Base-by-base conservation (phyloP, 2,113 vertebrate species). In the Emberiza fucata region DNA sequence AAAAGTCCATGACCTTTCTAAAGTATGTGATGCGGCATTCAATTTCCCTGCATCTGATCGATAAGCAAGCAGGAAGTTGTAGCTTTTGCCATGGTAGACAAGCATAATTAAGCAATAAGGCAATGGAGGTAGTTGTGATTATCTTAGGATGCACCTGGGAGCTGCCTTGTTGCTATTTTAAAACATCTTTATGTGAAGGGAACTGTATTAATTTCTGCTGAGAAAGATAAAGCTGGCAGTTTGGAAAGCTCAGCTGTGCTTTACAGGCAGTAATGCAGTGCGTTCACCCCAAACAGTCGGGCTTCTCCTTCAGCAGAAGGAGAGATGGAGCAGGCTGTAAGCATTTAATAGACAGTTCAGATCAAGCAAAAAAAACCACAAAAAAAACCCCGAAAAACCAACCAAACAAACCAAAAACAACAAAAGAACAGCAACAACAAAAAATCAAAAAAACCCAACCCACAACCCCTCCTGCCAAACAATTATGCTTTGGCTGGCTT, bases 71-170 rank as follows among this genome's bases (percentile, higher is more conserved):
- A 95, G 88, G 72, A 97, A 98, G 96, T 93, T 93, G 66, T 86
- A 82, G 37, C 70, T 68, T 87, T 88, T 81, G 59, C 75, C 65
- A 66, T 81, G 89, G 44, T 8, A 87, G 92, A 92, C 79, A 96
- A 94, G 75, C 57, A 77, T 96, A 97, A 97, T 96, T 97, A 96
- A 97, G 80, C 76, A 97, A 92, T 97, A 94, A 97, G 94, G 59
- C 63, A 95, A 75, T 93, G 77, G 57, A 75, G 75, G 78, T 48
- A 87, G n/a, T 35, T 95, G 76, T 87, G 91, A 97, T 97, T 97
- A 96, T 94, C 82, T 94, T 80, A 92, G 59, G 33, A 84, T 95
- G 51, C 70, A 96, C 81, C 90, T 97, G 81, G 80, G 82, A 96
- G 76, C 81, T 94, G 87, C 75, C 64, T 95, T 79, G 86, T 84